Conservation (phyloP, 2,888 invertebrate species). For the Serripes groenlandicus region DNA sequence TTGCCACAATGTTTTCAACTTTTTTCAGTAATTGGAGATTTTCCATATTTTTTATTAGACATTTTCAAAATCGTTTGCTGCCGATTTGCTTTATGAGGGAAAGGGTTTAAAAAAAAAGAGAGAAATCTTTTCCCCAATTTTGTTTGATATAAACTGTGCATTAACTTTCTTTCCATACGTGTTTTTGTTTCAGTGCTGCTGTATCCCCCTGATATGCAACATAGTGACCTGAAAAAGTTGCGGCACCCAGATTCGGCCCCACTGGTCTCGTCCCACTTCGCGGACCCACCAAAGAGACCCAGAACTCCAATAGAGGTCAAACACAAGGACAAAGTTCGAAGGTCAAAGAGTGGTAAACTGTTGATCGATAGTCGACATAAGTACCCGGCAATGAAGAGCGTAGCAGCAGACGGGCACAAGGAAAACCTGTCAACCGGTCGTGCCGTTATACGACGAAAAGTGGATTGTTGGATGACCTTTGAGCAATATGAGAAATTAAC, state of each 20-base stretch:
- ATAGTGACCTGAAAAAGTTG: slow-evolving; percentile 66
- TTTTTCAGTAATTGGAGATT: background rate
- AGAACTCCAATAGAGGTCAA: slow-evolving; percentile 76
- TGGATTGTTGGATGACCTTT: slow-evolving; percentile 85
- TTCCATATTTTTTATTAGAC: background rate
- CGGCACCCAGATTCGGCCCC: slow-evolving; percentile 72
- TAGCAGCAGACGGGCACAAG: slow-evolving; percentile 71
- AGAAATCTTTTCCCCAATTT: background rate
- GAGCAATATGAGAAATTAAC: slow-evolving; percentile 84
- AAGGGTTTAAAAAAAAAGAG: background rate
- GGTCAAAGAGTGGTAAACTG: slow-evolving; percentile 76
- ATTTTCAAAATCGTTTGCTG: background rate
- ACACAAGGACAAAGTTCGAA: slow-evolving; percentile 77
- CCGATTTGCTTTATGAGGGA: background rate
- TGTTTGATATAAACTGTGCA: too few relatives aligned
- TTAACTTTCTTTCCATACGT: too few relatives aligned
- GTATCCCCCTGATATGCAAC: slow-evolving; percentile 81
- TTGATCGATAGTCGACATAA: slow-evolving; percentile 77
- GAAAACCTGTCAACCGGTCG: slow-evolving; percentile 83
- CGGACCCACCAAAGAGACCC: slow-evolving; percentile 75
- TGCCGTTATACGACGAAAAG: slow-evolving; percentile 78
- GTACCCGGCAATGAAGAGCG: slow-evolving; percentile 73
- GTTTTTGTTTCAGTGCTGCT: slow-evolving; percentile 76
- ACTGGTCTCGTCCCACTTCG: slow-evolving; percentile 74
- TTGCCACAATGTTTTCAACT: background rate